A percentile compares a stretch with the other conserved stretches of the same genome.
These are phyloP conservation scores for Athene noctua DNA, from an alignment of 2,113 vertebrate species.

Conservation along the genomic window DNA sequence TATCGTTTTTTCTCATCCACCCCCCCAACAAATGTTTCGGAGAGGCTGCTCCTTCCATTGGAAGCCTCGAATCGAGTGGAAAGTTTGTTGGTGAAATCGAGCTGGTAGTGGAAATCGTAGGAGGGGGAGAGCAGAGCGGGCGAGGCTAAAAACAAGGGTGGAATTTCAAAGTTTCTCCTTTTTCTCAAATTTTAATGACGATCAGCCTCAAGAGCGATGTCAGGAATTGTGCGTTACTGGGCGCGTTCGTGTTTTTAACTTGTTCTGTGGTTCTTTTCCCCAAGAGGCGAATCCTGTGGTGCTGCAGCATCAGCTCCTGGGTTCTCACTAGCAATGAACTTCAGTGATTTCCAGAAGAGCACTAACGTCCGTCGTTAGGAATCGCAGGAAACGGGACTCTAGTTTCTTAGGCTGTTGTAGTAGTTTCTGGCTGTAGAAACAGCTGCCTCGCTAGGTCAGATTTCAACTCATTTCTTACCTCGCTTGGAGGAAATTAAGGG, in stretches of 20 bases:
- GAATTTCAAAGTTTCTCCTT: background rate
- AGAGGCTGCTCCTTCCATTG: background rate
- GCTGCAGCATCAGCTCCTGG: background rate
- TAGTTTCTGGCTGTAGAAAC: background rate
- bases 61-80: background rate
- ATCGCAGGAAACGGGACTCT: background rate
- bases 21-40: fast-evolving
- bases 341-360: background rate
- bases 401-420: fast-evolving
- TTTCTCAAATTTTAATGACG: background rate
- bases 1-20: background rate
- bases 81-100: background rate
- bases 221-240: fast-evolving
- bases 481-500: background rate
- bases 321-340: background rate
- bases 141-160: background rate
- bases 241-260: background rate
- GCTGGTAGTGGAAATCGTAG: background rate
- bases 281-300: background rate
- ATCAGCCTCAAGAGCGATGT: fast-evolving
- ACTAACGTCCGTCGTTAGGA: background rate
- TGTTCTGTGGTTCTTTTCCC: background rate
- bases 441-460: background rate
- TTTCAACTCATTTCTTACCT: background rate
- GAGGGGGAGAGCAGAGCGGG: background rate